Evolutionary conservation across 2,888 invertebrate genomes (phyloP), one percentile per base, ranked within the genome.

Genomic region (Campaea margaritaria): DNA sequence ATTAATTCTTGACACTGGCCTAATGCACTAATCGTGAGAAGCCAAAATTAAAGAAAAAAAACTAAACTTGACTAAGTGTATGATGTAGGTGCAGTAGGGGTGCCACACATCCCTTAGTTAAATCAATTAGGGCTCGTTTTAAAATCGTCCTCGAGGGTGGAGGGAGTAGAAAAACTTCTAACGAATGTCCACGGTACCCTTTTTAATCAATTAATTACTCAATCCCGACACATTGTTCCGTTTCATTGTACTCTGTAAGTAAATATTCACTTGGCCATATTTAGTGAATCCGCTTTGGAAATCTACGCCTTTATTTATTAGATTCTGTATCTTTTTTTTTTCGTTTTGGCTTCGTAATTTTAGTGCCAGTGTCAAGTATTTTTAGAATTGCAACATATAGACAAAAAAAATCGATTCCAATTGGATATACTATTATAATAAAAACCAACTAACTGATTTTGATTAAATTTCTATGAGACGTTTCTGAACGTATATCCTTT

Each of bases 151-250:
- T 76, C 73, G 65, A 70, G 69, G 70, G 69, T 64, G 69, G 69
- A 74, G 76, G 76, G 78, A 75, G 76, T 76, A 80, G 86, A 87
- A 87, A 87, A 89, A 88, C 86, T 89, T 90, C 82, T 87, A 87
- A 88, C 86, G 89, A 89, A 85, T 79, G 77, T 80, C 78, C 81
- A 70, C 74, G 70, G 77, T 76, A 81, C 87, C 88, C 89, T 85
- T 89, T 87, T 87, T 85, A 86, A 89, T 89, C 87, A 89, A 89
- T 88, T 89, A 88, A 89, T 88, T 88, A 88, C 82, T 78, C 84
- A 76, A 83, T 85, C 80, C 78, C 79, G 79, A 81, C 80, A 78
- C 81, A 85, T 84, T 85, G 85, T 85, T 71, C 74, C 70, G 67
- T 73, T 74, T 75, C 70, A 67, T 66, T 72, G 75, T 73, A 58